Evolutionary conservation across 2,113 vertebrate genomes (phyloP), one percentile per base, ranked within the genome.

Genomic region (Anarrhichthys ocellatus): DNA sequence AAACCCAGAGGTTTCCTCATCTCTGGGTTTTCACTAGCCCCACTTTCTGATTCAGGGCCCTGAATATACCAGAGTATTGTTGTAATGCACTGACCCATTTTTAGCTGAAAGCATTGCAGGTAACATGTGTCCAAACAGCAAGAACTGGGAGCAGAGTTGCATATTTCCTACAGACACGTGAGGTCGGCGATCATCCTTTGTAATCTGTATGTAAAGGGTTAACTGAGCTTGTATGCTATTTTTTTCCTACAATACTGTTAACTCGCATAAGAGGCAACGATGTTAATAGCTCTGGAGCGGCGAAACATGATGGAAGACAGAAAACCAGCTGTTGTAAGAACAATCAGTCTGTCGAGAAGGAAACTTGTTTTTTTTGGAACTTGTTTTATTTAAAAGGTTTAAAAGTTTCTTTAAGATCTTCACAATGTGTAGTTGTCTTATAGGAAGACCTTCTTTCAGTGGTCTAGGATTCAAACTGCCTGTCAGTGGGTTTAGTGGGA

Each of bases 41-140:
- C n/a, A 24, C 22, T 56, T 11, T 24, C 22, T 56, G 52, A 24
- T 22, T 22, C 48, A 22, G 17, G 20, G 48, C 48, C 20, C 18
- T 1, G 20, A 59, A 61, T 46, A 59, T 76, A 38, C 50, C 27
- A 44, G 24, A 76, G 64, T 75, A 34, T 74, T 78, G 29, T 38
- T 54, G 7, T 29, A 24, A 59, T 42, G 7, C 66, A 22, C 1
- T 27, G 8, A 15, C 44, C 5, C 2, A 29, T 38, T 48, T 36
- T 32, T 75, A 20, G 29, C 29, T 29, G 40, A 65, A 27, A 46
- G 52, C 6, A 9, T 58, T 54, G 17, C n/a, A 2, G 20, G 29
- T 46, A 5, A 69, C 29, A 40, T 27, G 15, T 11, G 13, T 34
- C n/a, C 36, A 10, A 17, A 54, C n/a, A n/a, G 7, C 24, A 36